Percentiles rank a stretch among this genome's conserved stretches.
These are phyloP conservation scores for Neogobius melanostomus DNA, from an alignment of 2,113 vertebrate genomes.

Conservation along the genomic window DNA sequence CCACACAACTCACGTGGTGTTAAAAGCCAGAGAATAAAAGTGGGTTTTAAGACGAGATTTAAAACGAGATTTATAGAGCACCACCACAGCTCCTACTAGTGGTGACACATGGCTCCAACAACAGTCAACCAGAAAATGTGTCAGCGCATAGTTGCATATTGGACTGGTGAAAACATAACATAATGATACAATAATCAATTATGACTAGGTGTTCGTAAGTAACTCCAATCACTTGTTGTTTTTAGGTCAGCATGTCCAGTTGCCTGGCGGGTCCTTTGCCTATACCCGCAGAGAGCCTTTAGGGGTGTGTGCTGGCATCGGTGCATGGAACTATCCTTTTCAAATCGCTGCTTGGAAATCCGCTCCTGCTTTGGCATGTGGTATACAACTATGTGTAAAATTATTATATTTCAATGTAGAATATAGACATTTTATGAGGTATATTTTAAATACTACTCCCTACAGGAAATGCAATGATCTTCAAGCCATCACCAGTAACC, in stretches of 20 bases:
- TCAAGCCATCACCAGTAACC: slow-evolving; percentile 93
- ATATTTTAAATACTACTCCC: not conserved
- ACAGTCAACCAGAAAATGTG: too few relatives aligned
- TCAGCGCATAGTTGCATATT: too few relatives aligned
- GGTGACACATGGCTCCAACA: too few relatives aligned
- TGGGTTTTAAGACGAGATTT: too few relatives aligned
- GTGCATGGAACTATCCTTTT: slow-evolving; percentile 98
- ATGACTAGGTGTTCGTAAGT: not conserved
- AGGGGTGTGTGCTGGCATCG: slow-evolving; percentile 93
- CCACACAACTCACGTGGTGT: too few relatives aligned
- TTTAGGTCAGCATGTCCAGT: slow-evolving; percentile 90
- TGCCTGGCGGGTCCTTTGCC: slow-evolving; percentile 88
- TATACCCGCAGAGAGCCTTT: slow-evolving; percentile 93
- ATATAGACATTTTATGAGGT: not conserved
- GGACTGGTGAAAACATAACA: too few relatives aligned
- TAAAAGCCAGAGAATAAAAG: too few relatives aligned
- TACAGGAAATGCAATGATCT: slow-evolving; percentile 95
- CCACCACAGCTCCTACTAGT: too few relatives aligned
- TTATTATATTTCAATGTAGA: not conserved
- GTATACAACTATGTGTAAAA: slow-evolving; percentile 65
- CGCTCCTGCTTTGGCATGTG: slow-evolving; percentile 91
- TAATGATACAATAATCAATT: too few relatives aligned
- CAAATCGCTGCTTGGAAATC: slow-evolving; percentile 95
- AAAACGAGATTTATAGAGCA: too few relatives aligned
- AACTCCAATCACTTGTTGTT: not conserved